phyloP scores from a whole-genome alignment of 2,888 invertebrate genomes.

The Neria commutata region DNA sequence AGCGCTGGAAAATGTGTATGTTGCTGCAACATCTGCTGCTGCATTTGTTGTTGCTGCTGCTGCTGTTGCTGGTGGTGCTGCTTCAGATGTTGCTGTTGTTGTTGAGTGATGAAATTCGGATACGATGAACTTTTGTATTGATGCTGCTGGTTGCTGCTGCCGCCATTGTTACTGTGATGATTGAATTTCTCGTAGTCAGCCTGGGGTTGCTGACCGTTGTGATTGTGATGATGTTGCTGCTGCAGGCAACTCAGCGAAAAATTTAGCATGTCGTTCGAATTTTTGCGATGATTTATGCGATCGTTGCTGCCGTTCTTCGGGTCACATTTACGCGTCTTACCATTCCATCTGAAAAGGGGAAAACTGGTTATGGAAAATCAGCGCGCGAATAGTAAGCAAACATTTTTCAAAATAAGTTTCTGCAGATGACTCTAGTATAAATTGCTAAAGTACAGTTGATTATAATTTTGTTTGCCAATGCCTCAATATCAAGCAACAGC shows the following conservation, averaged over 20 bases:
- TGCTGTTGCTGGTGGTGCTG: conserved; percentile 36
- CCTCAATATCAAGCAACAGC: no score
- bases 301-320: conserved; percentile 57
- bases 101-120: conserved; percentile 51
- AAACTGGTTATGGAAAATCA: conserved; percentile 11
- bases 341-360: conserved; percentile 52
- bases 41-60: conserved; percentile 39
- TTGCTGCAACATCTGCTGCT: conserved; percentile 49
- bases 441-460: no score
- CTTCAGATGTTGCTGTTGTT: conserved; percentile 22
- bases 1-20: conserved; percentile 48
- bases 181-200: conserved; percentile 32
- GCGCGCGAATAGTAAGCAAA: no score
- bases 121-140: conserved; percentile 60
- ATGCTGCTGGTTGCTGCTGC: conserved; percentile 41
- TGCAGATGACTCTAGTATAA: no score
- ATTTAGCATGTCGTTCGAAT: conserved; percentile 57
- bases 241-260: conserved; percentile 48
- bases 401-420: no score
- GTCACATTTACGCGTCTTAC: conserved; percentile 57
- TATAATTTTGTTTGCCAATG: no score
- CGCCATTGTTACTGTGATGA: conserved; percentile 35
- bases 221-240: conserved; percentile 37
- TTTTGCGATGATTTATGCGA: conserved; percentile 59
- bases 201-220: conserved; percentile 40